Evolutionary conservation across 2,888 invertebrate genomes (phyloP), one percentile per base, ranked within the genome.

Genomic region (Phyllotreta striolata): DNA sequence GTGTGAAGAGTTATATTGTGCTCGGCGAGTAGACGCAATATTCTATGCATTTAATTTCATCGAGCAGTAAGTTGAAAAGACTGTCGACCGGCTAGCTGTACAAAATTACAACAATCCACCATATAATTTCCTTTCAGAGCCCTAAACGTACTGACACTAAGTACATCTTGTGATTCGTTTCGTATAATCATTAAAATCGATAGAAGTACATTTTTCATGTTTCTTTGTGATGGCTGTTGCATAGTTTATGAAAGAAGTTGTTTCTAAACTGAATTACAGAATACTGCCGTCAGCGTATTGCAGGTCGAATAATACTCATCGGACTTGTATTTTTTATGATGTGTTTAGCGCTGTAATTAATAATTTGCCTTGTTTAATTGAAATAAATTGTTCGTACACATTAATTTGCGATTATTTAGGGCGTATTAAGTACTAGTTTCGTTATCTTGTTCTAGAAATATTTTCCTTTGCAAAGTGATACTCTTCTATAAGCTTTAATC

Each of bases 241-340:
- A 57, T 57, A 39, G 13, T 47, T 7, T 13, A 57, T 57, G 57
- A 37, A n/a, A 57, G 46, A 47, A 24, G 41, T 44, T 37, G 35
- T 46, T 47, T 47, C 34, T 2, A 6, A 24, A 47, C 6, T 47
- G 14, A 47, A 47, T 47, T 47, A 47, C 34, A 24, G 12, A 44
- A 6, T 44, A 44, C 6, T 44, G 9, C 44, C 14, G 1, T 44
- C n/a, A 6, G 10, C 44, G 3, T 10, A 44, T 9, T 44, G 10
- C 1, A 10, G 1, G 1, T 44, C 14, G 1, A 8, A 44, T n/a
- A n/a, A 44, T 44, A 6, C 7, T 10, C 8, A 13, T 44, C 10
- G 10, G 14, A 44, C 14, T 44, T 13, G 12, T 44, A 10, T 44
- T 6, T 44, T 24, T 24, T n/a, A n/a, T n/a, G n/a, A n/a, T n/a